These are phyloP conservation scores for Catostomus latipinnis DNA, from an alignment of 2,797 vertebrate species.

Conservation along the genomic window DNA sequence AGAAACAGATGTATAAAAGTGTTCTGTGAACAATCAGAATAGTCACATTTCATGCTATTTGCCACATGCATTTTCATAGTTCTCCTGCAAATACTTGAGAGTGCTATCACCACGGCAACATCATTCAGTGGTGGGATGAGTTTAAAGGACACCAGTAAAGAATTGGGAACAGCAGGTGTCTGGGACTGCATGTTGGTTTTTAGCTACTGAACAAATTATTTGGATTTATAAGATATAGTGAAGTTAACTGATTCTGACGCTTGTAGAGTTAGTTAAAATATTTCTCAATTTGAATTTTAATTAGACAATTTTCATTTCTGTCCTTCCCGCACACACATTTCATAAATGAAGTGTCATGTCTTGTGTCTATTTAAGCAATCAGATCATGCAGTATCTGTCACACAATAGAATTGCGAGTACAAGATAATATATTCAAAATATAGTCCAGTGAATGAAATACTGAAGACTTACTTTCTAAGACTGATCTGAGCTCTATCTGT, in stretches of 20 bases:
- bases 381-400: neutral
- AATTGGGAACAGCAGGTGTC: conserved; percentile 50
- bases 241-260: conserved; percentile 1
- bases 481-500: no score
- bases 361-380: conserved; percentile 9
- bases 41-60: conserved; percentile 17
- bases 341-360: neutral
- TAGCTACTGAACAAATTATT: conserved; percentile 25
- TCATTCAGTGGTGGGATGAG: conserved; percentile 65
- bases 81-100: conserved; percentile 33
- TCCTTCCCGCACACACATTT: neutral
- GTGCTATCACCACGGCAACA: conserved; percentile 72
- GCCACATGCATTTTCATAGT: conserved; percentile 21
- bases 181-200: conserved; percentile 3
- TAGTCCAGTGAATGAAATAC: neutral
- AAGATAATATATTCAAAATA: neutral
- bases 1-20: neutral
- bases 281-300: neutral
- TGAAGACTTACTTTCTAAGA: neutral
- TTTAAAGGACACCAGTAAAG: conserved; percentile 58
- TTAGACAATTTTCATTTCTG: no score
- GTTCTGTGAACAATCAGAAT: conserved; percentile 14
- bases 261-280: conserved; percentile 6
- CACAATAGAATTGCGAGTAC: neutral
- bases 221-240: neutral